These are phyloP conservation scores for Acipenser transmontanus DNA, from an alignment of 2,797 vertebrate species.

Conservation along the genomic window DNA sequence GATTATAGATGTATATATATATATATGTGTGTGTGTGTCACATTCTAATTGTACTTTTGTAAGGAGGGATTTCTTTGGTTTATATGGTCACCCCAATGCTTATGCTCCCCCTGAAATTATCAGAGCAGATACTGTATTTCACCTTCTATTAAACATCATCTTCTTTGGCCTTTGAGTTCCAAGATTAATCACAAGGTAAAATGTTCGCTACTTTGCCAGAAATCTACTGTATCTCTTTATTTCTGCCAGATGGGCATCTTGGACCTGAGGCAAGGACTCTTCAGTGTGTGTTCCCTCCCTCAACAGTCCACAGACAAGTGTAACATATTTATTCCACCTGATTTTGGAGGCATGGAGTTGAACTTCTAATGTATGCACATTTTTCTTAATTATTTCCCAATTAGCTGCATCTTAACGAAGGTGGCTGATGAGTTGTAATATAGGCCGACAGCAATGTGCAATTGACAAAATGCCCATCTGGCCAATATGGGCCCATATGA, in stretches of 20 bases:
- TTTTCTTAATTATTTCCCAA: constrained; percentile 26
- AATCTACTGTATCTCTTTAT: not conserved
- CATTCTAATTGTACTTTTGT: no score
- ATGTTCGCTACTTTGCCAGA: not conserved
- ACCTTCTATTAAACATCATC: no score
- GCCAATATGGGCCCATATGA: constrained; percentile 25
- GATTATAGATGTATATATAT: no score
- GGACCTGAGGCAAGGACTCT: not conserved
- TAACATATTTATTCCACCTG: not conserved
- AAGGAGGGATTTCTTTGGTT: no score
- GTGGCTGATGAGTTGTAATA: constrained; percentile 10
- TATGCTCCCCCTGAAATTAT: no score
- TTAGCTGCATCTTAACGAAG: constrained; percentile 19
- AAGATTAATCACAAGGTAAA: not conserved
- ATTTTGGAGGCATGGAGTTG: constrained; percentile 1
- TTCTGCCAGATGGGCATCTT: not conserved
- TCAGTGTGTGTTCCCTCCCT: not conserved
- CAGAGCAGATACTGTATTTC: no score
- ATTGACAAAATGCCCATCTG: constrained; percentile 21
- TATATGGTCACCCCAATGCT: no score
- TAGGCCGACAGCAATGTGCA: constrained; percentile 8
- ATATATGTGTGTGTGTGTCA: no score
- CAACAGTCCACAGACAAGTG: not conserved
- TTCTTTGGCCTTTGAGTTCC: no score
- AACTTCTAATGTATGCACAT: constrained; percentile 20